phyloP scores from a whole-genome alignment of 2,113 vertebrate genomes.

The Sporophila hypoxantha region DNA sequence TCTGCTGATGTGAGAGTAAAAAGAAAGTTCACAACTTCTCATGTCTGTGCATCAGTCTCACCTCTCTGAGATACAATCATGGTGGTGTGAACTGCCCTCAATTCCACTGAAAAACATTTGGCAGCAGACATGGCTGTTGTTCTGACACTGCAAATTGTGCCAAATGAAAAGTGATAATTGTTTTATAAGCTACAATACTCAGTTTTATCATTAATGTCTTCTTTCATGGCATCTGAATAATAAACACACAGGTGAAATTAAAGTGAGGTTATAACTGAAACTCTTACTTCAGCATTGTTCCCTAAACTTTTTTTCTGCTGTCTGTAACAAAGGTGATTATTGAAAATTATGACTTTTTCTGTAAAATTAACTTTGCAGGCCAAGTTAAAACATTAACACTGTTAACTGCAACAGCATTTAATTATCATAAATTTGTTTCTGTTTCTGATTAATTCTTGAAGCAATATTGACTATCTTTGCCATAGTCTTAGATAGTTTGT shows the following conservation, averaged over 20 bases:
- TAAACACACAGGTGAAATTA: background rate
- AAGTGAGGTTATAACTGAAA: background rate
- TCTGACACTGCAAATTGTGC: background rate
- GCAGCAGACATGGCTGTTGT: background rate
- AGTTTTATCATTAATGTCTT: background rate
- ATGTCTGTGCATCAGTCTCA: fast-evolving
- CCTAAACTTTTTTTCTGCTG: background rate
- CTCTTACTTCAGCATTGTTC: background rate
- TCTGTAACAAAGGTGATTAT: background rate
- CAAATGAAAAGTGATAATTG: background rate
- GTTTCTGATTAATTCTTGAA: background rate
- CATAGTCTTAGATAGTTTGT: background rate
- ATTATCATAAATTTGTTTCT: background rate
- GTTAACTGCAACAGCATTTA: background rate
- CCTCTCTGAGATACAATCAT: background rate
- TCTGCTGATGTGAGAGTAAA: background rate
- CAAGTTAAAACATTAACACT: background rate
- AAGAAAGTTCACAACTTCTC: background rate
- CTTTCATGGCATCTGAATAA: background rate
- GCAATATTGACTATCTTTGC: background rate
- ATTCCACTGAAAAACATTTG: background rate
- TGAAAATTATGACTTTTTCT: background rate
- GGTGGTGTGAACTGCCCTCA: background rate
- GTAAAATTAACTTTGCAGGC: background rate
- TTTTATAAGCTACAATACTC: background rate